Percentiles rank a stretch among this genome's conserved stretches.
Conservation (phyloP, 2,888 invertebrate genomes). For the Malachius bipustulatus region DNA sequence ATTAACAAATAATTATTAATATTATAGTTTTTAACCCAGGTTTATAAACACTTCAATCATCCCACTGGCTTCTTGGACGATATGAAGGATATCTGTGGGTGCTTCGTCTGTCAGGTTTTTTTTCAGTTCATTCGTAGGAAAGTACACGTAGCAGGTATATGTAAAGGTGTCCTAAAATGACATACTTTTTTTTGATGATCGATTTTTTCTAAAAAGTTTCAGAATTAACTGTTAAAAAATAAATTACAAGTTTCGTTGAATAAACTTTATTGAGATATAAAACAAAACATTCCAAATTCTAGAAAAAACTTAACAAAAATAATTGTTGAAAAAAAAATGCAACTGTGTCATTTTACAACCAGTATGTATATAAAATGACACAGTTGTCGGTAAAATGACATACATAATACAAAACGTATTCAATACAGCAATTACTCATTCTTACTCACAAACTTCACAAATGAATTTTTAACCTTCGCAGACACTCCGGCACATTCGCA, state of each 20-base stretch:
- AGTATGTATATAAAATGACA: constrained; percentile 4
- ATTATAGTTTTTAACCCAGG: no score
- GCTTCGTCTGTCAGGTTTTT: no score
- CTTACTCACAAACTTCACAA: constrained; percentile 7
- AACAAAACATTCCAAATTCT: constrained; percentile 8
- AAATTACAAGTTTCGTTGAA: constrained; percentile 5
- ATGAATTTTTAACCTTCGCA: constrained; percentile 5
- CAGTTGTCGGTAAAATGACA: constrained; percentile 6
- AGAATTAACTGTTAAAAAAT: constrained; percentile 6
- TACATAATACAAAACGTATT: neutral
- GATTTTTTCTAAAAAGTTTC: constrained; percentile 2
- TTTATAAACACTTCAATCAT: no score
- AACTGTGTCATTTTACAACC: constrained; percentile 4
- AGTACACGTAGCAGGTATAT: no score
- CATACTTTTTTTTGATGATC: neutral
- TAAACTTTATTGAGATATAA: neutral
- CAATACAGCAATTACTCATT: neutral
- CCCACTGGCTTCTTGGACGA: no score
- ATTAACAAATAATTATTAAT: no score
- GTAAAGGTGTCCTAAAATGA: constrained; percentile 1
- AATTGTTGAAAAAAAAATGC: constrained; percentile 1
- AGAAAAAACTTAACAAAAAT: constrained; percentile 3
- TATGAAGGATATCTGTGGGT: no score
- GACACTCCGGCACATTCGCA: constrained; percentile 7
- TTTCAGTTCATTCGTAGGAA: no score